A percentile compares a stretch with the other conserved stretches of the same genome.
Evolutionary conservation across 1,140 invertebrate species (phyloP).

Genomic region (Drosophila burlai): DNA sequence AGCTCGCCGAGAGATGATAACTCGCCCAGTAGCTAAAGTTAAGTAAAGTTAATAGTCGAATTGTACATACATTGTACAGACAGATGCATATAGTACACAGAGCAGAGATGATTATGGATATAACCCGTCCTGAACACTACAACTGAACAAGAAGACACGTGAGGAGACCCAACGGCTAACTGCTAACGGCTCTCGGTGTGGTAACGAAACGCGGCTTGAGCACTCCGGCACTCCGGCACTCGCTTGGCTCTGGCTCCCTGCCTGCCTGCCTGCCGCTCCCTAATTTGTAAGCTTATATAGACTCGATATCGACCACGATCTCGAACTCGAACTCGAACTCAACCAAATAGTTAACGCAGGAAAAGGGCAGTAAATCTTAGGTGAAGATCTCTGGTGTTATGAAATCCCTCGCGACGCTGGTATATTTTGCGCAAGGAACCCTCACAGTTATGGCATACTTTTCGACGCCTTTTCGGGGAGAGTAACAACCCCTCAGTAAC

Average conservation of each 20-base stretch:
- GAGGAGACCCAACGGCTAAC: not conserved
- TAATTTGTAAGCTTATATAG: constrained; percentile 34
- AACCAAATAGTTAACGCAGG: constrained; percentile 39
- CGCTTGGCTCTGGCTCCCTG: constrained; percentile 18
- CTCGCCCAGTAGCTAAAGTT: constrained; percentile 4
- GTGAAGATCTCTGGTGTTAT: not conserved
- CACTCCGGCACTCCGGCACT: constrained; percentile 36
- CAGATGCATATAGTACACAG: constrained; percentile 2
- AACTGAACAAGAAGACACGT: constrained; percentile 1
- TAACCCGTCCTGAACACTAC: constrained; percentile 38
- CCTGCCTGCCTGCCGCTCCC: not conserved
- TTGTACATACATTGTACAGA: constrained; percentile 1
- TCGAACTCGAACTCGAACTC: constrained; percentile 6
- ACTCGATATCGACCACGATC: constrained; percentile 8
- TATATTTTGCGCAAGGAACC: constrained; percentile 10
- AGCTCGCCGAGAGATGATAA: constrained; percentile 11
- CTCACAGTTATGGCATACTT: constrained; percentile 5
- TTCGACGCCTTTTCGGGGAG: constrained; percentile 1
- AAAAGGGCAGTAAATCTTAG: not conserved
- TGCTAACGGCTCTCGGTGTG: not conserved
- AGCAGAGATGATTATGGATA: constrained; percentile 37
- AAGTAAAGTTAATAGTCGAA: constrained; percentile 5
- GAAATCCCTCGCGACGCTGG: not conserved
- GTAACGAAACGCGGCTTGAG: constrained; percentile 37
- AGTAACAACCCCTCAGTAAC: not conserved